Conservation (phyloP, 1,140 invertebrate species). For the Varroa destructor region DNA sequence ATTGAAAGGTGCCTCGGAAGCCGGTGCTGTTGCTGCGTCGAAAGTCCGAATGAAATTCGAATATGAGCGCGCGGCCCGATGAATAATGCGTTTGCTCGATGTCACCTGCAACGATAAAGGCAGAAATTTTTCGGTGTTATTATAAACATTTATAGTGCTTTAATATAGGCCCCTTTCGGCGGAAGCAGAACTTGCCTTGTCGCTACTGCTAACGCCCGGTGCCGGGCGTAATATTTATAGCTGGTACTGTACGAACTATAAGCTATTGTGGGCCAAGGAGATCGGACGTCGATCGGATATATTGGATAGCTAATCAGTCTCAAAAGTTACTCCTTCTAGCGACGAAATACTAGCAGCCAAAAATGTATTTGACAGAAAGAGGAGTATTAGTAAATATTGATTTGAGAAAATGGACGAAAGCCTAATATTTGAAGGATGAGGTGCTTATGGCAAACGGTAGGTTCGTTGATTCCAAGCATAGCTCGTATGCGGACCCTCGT, state of each 20-base stretch:
- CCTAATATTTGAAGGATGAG: no score
- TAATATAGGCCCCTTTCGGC: no score
- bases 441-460: no score
- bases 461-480: no score
- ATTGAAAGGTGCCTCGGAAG: conserved; percentile 62
- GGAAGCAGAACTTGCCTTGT: not conserved
- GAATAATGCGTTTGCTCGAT: conserved; percentile 63
- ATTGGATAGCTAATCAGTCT: conserved; percentile 4
- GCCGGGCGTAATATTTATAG: not conserved
- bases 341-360: no score
- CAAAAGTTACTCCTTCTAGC: not conserved
- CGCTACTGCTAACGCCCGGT: not conserved
- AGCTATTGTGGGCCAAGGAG: not conserved
- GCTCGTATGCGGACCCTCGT: no score
- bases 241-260: not conserved
- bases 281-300: not conserved
- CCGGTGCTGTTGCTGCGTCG: conserved; percentile 52
- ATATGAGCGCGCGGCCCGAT: conserved; percentile 58
- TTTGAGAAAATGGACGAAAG: no score
- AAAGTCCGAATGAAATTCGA: conserved; percentile 61
- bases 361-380: no score
- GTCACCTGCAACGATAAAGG: conserved; percentile 41
- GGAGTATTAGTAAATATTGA: no score
- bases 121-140: not conserved
- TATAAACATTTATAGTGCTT: no score